Evolutionary conservation across 1,140 invertebrate species (phyloP).

Genomic region (Aphelenchoides fujianensis): DNA sequence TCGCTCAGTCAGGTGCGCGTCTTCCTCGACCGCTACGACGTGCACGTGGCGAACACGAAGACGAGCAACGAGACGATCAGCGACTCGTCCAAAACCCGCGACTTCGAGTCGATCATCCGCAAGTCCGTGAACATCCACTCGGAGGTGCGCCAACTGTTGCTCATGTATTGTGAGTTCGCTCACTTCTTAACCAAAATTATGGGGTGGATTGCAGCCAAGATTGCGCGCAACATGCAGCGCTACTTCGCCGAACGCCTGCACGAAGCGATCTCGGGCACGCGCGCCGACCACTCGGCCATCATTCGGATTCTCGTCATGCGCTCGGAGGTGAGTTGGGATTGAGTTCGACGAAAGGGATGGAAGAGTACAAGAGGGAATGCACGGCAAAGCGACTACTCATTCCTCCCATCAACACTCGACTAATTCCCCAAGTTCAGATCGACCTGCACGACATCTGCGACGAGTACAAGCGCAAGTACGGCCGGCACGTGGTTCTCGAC

Average conservation of each 20-base stretch:
- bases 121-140: slow-evolving; percentile 52
- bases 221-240: slow-evolving; percentile 48
- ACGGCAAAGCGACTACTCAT: too few relatives aligned
- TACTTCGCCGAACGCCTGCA: slow-evolving; percentile 50
- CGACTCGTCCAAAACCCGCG: slow-evolving; percentile 26
- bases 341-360: background rate
- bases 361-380: too few relatives aligned
- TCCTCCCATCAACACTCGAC: too few relatives aligned
- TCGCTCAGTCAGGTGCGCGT: slow-evolving; percentile 41
- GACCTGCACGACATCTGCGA: slow-evolving; percentile 45
- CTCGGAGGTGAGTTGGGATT: slow-evolving; percentile 28
- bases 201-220: slow-evolving; percentile 30
- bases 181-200: background rate
- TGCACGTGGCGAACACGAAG: slow-evolving; percentile 1
- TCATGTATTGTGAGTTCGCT: slow-evolving; percentile 30
- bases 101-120: slow-evolving; percentile 41
- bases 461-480: slow-evolving; percentile 39
- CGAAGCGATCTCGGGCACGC: slow-evolving; percentile 49
- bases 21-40: slow-evolving; percentile 45
- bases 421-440: slow-evolving; percentile 39
- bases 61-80: slow-evolving; percentile 7
- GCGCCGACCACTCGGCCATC: slow-evolving; percentile 46
- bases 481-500: slow-evolving; percentile 32
- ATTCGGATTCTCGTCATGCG: slow-evolving; percentile 46
- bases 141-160: slow-evolving; percentile 39